Conservation (phyloP, 1,140 invertebrate genomes). For the Aphaenogaster ashmeadi region DNA sequence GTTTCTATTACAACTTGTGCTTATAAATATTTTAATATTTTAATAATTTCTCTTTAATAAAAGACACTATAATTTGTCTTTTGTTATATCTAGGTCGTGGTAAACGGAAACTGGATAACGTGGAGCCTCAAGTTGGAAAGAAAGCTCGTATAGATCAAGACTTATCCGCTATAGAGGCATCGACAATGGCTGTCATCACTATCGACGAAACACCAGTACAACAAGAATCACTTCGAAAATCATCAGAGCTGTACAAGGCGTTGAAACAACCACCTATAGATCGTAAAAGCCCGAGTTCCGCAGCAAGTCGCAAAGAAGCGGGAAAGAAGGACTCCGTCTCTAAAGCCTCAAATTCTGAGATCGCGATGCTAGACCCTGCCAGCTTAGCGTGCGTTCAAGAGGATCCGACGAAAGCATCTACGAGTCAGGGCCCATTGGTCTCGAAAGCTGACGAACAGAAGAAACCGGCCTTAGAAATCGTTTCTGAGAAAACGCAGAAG, state of each 20-base stretch:
- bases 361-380: slow-evolving; percentile 1
- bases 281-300: slow-evolving; percentile 19
- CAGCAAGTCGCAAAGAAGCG: slow-evolving; percentile 37
- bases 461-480: slow-evolving; percentile 22
- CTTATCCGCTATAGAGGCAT: slow-evolving; percentile 81
- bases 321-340: background rate
- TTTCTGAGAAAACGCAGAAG: slow-evolving; percentile 63
- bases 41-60: background rate
- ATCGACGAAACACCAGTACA: slow-evolving; percentile 71
- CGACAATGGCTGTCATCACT: slow-evolving; percentile 81
- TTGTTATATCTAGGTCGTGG: slow-evolving; percentile 81
- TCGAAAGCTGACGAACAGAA: slow-evolving; percentile 49
- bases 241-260: slow-evolving; percentile 80
- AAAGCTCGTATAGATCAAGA: slow-evolving; percentile 81
- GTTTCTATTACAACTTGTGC: background rate
- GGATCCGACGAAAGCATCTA: background rate
- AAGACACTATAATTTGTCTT: background rate
- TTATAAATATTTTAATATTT: slow-evolving; percentile 13
- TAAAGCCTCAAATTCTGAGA: slow-evolving; percentile 29
- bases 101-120: slow-evolving; percentile 83
- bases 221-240: slow-evolving; percentile 55
- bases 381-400: slow-evolving; percentile 18
- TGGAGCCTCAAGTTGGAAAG: slow-evolving; percentile 71
- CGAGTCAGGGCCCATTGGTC: slow-evolving; percentile 25
- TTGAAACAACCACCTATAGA: slow-evolving; percentile 77